Evolutionary conservation across 2,797 vertebrate species (phyloP), one percentile per base, ranked within the genome.

Genomic region (Microctenopoma steveboyesi): DNA sequence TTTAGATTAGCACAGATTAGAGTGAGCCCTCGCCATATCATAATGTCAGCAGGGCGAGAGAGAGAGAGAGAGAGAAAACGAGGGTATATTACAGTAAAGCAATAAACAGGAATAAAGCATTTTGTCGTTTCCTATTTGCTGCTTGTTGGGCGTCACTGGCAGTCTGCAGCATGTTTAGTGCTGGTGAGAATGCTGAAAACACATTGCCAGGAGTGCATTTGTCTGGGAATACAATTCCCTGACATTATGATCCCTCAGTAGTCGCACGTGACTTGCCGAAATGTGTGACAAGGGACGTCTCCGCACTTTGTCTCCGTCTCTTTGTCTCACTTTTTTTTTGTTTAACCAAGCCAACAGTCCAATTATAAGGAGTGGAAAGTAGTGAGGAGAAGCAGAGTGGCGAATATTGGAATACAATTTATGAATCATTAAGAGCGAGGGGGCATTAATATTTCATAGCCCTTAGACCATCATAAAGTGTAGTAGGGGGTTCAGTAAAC

Each of bases 341-440:
- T 81, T 84, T 76, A 78, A 89, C 84, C 80, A 88, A 90, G 75
- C 82, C 80, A 74, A 87, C 35, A 30, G 67, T 78, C 87, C 85
- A 90, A 86, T 92, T 93, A 91, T 62, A 63, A 57, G 52, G 54
- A 76, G 64, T 65, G 72, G 76, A 83, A 74, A 83, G 69, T 64
- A 64, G 78, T 43, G 42, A 85, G 71, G 55, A 89, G 78, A 71
- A 60, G 82, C 76, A 86, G 81, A 88, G 74, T 83, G 82, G 84
- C 43, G 66, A 89, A 81, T 86, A 91, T 92, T 70, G 64, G 72
- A 90, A 92, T 91, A 86, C 88, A 90, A 92, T 93, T 93, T 92
- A 92, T 92, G 89, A 93, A 89, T 92, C 89, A 90, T 92, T 93
- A 93, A 92, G 90, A 78, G 72, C 86, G 83, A 72, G 61, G 61